A percentile compares a stretch with the other conserved stretches of the same genome.
These are phyloP conservation scores for Scaptomyza cyrtandrae DNA, from an alignment of 2,888 invertebrate genomes.

Conservation along the genomic window DNA sequence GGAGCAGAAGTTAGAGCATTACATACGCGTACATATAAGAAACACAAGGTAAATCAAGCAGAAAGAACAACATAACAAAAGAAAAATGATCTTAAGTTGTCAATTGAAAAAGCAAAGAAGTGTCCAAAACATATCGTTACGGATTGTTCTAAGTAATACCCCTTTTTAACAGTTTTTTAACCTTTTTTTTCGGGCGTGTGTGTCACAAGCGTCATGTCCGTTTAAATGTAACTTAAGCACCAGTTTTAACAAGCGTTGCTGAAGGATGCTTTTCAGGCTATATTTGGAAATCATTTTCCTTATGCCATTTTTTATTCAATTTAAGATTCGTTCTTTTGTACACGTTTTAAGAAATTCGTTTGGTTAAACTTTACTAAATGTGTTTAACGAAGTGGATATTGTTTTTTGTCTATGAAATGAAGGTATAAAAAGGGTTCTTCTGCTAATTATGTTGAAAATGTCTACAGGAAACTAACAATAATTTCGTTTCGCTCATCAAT, in stretches of 20 bases:
- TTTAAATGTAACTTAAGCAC: slow-evolving; percentile 2
- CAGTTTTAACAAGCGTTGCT: background rate
- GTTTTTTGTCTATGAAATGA: too few species aligned
- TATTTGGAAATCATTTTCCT: background rate
- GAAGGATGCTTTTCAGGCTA: background rate
- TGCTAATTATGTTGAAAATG: background rate
- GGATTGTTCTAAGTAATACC: background rate
- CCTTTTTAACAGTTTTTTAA: background rate
- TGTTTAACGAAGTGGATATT: background rate
- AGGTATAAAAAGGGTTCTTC: too few species aligned
- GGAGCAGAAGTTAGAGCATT: slow-evolving; percentile 23
- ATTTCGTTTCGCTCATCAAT: too few species aligned
- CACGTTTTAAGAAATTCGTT: background rate
- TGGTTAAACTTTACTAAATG: background rate
- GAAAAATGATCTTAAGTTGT: slow-evolving; percentile 50
- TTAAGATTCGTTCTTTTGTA: background rate
- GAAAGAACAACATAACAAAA: slow-evolving; percentile 41
- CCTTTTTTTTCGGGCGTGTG: slow-evolving; percentile 2
- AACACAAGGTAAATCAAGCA: slow-evolving; percentile 65
- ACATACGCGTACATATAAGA: slow-evolving; percentile 19
- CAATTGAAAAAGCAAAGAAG: slow-evolving; percentile 32
- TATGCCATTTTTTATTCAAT: background rate
- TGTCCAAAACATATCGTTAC: slow-evolving; percentile 23
- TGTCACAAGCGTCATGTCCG: background rate
- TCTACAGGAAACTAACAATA: too few species aligned